Conservation (phyloP, 2,797 vertebrate species). For the Eurystomus glaucurus region DNA sequence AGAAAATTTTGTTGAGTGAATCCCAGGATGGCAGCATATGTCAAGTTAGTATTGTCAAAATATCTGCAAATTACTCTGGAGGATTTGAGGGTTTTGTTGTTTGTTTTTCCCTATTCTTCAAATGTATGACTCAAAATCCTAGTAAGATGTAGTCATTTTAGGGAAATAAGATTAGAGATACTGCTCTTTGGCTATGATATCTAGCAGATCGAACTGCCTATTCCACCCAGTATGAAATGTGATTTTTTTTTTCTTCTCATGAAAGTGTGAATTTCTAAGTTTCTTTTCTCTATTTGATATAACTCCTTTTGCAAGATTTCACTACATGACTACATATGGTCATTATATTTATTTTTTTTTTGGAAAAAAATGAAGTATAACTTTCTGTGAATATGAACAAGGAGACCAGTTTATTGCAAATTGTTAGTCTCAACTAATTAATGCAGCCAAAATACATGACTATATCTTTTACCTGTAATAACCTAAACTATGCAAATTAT, state of each 20-base stretch:
- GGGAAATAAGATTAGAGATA: background rate
- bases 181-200: background rate
- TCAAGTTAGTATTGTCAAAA: constrained; percentile 14
- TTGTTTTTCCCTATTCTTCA: background rate
- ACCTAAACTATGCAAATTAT: background rate
- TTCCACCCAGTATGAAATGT: background rate
- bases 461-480: constrained; percentile 7
- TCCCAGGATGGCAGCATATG: background rate
- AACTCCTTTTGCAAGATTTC: background rate
- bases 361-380: background rate
- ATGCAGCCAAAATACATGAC: background rate
- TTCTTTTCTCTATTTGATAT: background rate
- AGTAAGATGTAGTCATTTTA: background rate
- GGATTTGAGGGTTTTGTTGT: background rate
- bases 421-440: constrained; percentile 25
- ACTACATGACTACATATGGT: background rate
- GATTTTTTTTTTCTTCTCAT: background rate
- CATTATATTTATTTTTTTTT: background rate
- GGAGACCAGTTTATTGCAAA: background rate
- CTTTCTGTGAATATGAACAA: background rate
- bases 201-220: background rate
- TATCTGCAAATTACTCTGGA: background rate
- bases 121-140: background rate
- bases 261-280: background rate
- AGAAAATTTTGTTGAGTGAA: constrained; percentile 17